Conservation (phyloP, 2,113 vertebrate species). For the Clarias gariepinus region DNA sequence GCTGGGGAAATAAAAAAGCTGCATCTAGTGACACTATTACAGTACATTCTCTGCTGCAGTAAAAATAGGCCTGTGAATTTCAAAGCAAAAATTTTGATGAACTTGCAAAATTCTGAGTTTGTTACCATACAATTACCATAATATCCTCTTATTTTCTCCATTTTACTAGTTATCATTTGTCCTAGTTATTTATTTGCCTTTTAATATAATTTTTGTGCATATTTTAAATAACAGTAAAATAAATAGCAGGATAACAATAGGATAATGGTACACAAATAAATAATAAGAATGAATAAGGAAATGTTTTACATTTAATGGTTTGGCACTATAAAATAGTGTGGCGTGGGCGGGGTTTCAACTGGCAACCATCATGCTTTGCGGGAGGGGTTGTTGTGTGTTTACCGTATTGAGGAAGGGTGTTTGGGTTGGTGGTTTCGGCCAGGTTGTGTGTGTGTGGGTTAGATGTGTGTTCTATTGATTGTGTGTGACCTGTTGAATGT, state of each 20-base stretch:
- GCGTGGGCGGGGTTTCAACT: no score
- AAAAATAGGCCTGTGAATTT: slow-evolving; percentile 4
- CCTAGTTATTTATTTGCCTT: background rate
- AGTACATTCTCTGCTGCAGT: background rate
- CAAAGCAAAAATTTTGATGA: background rate
- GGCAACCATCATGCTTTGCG: no score
- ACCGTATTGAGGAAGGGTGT: no score
- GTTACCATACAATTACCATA: background rate
- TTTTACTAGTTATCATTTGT: background rate
- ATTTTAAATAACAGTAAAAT: slow-evolving; percentile 3
- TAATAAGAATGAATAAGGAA: background rate
- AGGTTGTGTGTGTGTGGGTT: no score
- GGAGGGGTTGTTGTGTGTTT: no score
- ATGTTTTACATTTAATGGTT: background rate
- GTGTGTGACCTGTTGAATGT: no score
- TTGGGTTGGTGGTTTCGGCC: no score
- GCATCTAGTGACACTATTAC: slow-evolving; percentile 4
- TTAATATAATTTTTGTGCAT: background rate
- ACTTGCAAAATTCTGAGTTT: slow-evolving; percentile 13
- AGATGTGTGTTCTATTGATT: no score
- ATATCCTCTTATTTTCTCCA: background rate
- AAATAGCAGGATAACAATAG: background rate
- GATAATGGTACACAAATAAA: background rate
- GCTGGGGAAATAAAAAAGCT: background rate
- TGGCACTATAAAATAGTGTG: background rate